phyloP scores from a whole-genome alignment of 1,140 invertebrate species.

The Charaxes varanes region DNA sequence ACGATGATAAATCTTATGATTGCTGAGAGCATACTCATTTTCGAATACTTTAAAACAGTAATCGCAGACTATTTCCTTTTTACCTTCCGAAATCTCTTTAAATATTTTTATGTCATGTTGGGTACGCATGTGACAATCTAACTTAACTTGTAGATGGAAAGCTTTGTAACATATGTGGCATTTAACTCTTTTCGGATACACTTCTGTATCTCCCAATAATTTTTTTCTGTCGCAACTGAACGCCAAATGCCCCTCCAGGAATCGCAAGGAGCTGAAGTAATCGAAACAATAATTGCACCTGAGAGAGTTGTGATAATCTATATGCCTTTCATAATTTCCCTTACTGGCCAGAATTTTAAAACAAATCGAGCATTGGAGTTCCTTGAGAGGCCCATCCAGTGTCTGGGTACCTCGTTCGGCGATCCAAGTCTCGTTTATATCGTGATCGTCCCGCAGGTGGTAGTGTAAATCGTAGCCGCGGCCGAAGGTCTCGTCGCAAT shows the following conservation, averaged over 20 bases:
- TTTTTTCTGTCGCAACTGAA: conserved; percentile 67
- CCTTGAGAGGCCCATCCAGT: conserved; percentile 46
- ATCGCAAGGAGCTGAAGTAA: conserved; percentile 58
- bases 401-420: conserved; percentile 39
- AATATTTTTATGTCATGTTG: conserved; percentile 48
- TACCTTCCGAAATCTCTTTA: conserved; percentile 36
- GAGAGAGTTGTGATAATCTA: conserved; percentile 67
- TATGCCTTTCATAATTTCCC: conserved; percentile 62
- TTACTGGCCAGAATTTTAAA: conserved; percentile 61
- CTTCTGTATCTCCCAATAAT: conserved; percentile 60
- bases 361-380: conserved; percentile 68
- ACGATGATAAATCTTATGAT: conserved; percentile 62
- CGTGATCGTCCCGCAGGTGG: conserved; percentile 56
- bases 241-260: conserved; percentile 60
- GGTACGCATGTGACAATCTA: conserved; percentile 65
- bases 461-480: conserved; percentile 59
- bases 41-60: conserved; percentile 68
- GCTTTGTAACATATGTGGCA: conserved; percentile 68
- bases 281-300: conserved; percentile 71
- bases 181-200: conserved; percentile 59
- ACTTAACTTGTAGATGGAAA: conserved; percentile 68
- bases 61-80: conserved; percentile 57
- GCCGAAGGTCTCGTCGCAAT: conserved; percentile 56
- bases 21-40: conserved; percentile 53
- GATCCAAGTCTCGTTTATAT: conserved; percentile 60